Evolutionary conservation across 2,113 vertebrate species (phyloP).

Genomic region (Ophthalmolycus amberensis): DNA sequence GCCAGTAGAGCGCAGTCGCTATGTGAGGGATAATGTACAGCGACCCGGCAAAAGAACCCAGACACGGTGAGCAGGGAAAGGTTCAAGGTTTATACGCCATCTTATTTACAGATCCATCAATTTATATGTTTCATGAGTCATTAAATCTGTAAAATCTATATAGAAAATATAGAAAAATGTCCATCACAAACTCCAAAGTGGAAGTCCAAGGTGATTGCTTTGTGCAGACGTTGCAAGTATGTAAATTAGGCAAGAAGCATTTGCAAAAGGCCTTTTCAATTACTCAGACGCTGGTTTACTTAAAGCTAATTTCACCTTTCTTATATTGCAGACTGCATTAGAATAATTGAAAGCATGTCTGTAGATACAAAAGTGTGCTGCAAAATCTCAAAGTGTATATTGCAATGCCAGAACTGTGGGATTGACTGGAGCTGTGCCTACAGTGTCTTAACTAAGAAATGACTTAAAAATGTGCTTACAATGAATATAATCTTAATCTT

Average conservation of each 20-base stretch:
- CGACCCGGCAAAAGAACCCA: too few relatives aligned
- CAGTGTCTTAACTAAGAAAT: slow-evolving; percentile 36
- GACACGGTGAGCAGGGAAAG: background rate
- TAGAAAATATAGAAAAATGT: background rate
- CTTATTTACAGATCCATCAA: background rate
- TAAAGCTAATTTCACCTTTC: slow-evolving; percentile 39
- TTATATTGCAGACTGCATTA: slow-evolving; percentile 32
- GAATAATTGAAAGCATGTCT: slow-evolving; percentile 55
- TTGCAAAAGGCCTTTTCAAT: slow-evolving; percentile 32
- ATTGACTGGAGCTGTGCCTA: slow-evolving; percentile 48
- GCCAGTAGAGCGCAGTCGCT: too few relatives aligned
- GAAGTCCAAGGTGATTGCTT: background rate
- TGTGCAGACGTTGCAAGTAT: slow-evolving; percentile 3
- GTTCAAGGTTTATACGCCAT: background rate
- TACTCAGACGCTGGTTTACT: slow-evolving; percentile 25
- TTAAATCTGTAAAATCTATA: background rate
- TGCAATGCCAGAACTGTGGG: slow-evolving; percentile 24
- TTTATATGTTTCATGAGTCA: background rate
- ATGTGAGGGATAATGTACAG: too few relatives aligned
- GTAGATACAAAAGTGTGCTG: slow-evolving; percentile 31
- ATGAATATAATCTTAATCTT: slow-evolving; percentile 49
- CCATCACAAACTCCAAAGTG: background rate
- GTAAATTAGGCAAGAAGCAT: slow-evolving; percentile 32
- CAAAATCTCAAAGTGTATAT: slow-evolving; percentile 33
- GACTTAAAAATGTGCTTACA: slow-evolving; percentile 31